A percentile compares a stretch with the other conserved stretches of the same genome.
These are phyloP conservation scores for Cryptophagus acutangulus DNA, from an alignment of 2,888 invertebrate species.

Conservation along the genomic window DNA sequence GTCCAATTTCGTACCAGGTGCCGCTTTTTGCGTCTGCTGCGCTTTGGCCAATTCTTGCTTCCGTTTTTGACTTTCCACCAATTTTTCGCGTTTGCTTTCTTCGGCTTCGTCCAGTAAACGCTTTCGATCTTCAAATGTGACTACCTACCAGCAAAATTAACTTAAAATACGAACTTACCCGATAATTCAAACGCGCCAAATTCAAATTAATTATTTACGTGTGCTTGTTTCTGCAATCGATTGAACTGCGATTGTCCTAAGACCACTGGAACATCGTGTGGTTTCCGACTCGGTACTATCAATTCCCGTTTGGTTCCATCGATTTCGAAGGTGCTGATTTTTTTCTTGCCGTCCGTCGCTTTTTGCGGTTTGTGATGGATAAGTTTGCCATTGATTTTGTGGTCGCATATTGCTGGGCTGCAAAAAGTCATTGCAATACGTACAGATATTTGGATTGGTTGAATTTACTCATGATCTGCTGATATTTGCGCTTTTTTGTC, in stretches of 20 bases:
- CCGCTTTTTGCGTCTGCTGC: slow-evolving; percentile 34
- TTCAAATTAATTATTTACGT: slow-evolving; percentile 49
- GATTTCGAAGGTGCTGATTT: slow-evolving; percentile 27
- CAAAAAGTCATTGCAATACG: no score
- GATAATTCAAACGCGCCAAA: neutral
- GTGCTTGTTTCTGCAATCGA: slow-evolving; percentile 56
- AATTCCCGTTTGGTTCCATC: slow-evolving; percentile 47
- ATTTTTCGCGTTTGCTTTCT: slow-evolving; percentile 47
- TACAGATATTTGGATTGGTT: no score
- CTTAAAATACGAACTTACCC: neutral
- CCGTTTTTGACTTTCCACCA: slow-evolving; percentile 56
- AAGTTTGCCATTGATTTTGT: slow-evolving; percentile 37
- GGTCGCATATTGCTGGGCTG: slow-evolving; percentile 38
- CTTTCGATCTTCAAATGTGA: slow-evolving; percentile 49
- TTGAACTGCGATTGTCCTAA: slow-evolving; percentile 58
- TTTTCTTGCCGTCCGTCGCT: slow-evolving; percentile 36
- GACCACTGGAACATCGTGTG: slow-evolving; percentile 56
- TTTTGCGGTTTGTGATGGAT: slow-evolving; percentile 42
- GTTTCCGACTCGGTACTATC: slow-evolving; percentile 52
- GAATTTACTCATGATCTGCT: no score
- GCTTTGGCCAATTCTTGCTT: slow-evolving; percentile 43
- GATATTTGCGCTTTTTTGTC: no score
- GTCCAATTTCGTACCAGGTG: no score
- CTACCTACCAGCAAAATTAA: slow-evolving; percentile 38
- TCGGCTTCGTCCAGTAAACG: slow-evolving; percentile 44